phyloP scores from a whole-genome alignment of 2,797 vertebrate species.

The Philypnodon macrostomus region DNA sequence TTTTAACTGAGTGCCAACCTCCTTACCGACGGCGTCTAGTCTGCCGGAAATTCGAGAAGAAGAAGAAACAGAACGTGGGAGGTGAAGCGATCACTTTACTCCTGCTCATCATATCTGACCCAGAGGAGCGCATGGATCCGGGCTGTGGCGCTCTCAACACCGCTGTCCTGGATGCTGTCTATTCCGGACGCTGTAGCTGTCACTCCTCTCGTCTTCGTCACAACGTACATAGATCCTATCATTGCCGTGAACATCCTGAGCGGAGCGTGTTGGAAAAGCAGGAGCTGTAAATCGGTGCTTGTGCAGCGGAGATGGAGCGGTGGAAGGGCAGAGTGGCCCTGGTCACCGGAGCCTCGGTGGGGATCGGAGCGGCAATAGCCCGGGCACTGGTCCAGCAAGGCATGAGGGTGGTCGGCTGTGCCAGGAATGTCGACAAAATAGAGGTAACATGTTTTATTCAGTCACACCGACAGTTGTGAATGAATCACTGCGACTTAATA shows the following conservation, averaged over 20 bases:
- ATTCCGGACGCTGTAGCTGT: conserved; percentile 20
- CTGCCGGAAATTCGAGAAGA: no score
- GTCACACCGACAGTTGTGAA: not conserved
- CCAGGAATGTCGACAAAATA: conserved; percentile 90
- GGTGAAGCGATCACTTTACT: conserved; percentile 46
- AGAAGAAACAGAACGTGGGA: conserved; percentile 58
- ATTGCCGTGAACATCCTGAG: not conserved
- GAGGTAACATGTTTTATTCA: conserved; percentile 76
- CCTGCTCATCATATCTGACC: conserved; percentile 64
- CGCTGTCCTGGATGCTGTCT: conserved; percentile 58
- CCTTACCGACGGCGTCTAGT: no score
- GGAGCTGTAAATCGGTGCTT: conserved; percentile 19
- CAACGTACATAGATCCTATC: not conserved
- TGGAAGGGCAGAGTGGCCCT: conserved; percentile 91
- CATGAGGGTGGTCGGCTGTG: conserved; percentile 93
- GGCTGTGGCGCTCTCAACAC: conserved; percentile 34
- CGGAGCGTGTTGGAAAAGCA: not conserved
- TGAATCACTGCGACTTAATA: conserved; percentile 3
- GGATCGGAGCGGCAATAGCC: conserved; percentile 90
- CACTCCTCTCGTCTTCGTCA: conserved; percentile 26
- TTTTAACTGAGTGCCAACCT: no score
- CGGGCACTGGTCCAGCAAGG: conserved; percentile 90
- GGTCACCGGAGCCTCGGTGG: conserved; percentile 92
- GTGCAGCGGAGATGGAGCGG: conserved; percentile 82
- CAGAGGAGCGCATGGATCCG: conserved; percentile 60